phyloP scores from a whole-genome alignment of 2,113 vertebrate genomes.

The Melanostigma gelatinosum region DNA sequence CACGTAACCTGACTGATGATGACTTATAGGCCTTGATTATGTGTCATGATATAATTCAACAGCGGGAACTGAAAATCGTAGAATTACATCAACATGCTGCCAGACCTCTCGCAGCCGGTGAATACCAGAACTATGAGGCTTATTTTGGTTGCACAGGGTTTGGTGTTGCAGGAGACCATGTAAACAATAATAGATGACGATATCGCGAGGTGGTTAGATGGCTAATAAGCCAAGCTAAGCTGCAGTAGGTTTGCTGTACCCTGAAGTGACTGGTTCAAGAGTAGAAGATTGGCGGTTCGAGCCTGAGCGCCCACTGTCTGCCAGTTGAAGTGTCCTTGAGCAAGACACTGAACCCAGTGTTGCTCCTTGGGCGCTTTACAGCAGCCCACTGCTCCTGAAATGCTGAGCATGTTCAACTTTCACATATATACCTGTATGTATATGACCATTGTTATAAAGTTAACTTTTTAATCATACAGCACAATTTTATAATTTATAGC shows the following conservation, averaged over 20 bases:
- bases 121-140: not conserved
- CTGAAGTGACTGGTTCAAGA: too few relatives aligned
- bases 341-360: too few relatives aligned
- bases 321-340: too few relatives aligned
- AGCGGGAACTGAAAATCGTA: not conserved
- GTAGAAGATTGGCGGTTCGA: too few relatives aligned
- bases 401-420: too few relatives aligned
- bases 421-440: too few relatives aligned
- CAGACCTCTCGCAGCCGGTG: not conserved
- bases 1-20: constrained; percentile 52
- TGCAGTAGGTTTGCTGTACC: too few relatives aligned
- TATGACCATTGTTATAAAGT: too few relatives aligned
- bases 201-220: not conserved
- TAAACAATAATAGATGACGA: not conserved
- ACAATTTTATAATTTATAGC: not conserved
- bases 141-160: not conserved
- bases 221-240: too few relatives aligned
- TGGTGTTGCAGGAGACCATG: not conserved
- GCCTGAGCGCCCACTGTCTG: too few relatives aligned
- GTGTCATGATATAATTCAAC: constrained; percentile 41
- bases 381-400: too few relatives aligned
- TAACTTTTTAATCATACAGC: not conserved
- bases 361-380: too few relatives aligned
- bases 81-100: constrained; percentile 11
- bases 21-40: constrained; percentile 51